These are phyloP conservation scores for Dioctria rufipes DNA, from an alignment of 2,888 invertebrate species.

Conservation along the genomic window DNA sequence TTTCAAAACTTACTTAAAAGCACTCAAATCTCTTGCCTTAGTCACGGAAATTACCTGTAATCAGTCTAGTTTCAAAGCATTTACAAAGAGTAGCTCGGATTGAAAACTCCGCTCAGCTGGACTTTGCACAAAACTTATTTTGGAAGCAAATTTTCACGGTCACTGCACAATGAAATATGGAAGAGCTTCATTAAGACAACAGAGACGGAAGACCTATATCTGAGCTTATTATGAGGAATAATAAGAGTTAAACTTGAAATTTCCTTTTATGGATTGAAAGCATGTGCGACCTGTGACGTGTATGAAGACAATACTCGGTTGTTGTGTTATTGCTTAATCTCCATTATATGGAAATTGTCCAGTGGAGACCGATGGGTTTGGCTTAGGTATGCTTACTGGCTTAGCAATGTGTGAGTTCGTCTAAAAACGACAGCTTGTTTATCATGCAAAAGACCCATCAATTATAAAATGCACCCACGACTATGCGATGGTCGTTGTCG, in stretches of 20 bases:
- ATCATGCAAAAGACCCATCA: constrained; percentile 39
- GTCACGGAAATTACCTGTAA: constrained; percentile 28
- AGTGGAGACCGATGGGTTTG: too few relatives aligned
- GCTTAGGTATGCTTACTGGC: too few relatives aligned
- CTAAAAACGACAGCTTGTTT: neutral
- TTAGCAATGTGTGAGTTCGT: too few relatives aligned
- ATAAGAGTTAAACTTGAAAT: neutral
- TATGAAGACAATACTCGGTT: too few relatives aligned
- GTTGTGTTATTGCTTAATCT: too few relatives aligned
- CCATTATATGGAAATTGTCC: too few relatives aligned
- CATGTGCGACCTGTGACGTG: neutral
- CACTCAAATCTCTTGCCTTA: neutral
- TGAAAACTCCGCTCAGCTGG: neutral
- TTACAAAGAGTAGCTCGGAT: neutral
- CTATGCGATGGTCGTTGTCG: neutral
- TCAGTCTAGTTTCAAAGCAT: neutral
- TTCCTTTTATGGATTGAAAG: constrained; percentile 11
- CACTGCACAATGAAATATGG: neutral
- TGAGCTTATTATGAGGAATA: constrained; percentile 24
- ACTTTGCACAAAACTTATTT: neutral
- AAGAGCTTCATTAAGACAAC: neutral
- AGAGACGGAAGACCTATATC: neutral
- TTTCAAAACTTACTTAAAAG: neutral
- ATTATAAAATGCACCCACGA: constrained; percentile 1
- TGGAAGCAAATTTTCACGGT: constrained; percentile 29